These are phyloP conservation scores for Acrossocheilus wenchowensis DNA, from an alignment of 2,797 vertebrate species.

Conservation along the genomic window DNA sequence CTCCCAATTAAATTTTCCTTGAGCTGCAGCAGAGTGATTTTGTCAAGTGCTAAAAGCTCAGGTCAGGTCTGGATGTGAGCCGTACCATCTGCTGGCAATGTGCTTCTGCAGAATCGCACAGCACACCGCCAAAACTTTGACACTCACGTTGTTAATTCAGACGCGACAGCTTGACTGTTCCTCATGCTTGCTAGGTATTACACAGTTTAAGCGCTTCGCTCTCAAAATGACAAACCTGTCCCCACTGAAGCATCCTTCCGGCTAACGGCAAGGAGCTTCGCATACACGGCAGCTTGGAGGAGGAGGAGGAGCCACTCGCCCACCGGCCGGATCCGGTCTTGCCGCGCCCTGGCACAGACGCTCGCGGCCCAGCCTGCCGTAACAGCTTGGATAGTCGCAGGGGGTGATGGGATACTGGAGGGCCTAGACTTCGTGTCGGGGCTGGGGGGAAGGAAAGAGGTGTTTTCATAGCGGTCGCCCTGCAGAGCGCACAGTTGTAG, in stretches of 20 bases:
- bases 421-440: slow-evolving; percentile 63
- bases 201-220: slow-evolving; percentile 61
- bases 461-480: slow-evolving; percentile 52
- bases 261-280: slow-evolving; percentile 68
- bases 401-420: slow-evolving; percentile 77
- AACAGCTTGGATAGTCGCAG: slow-evolving; percentile 83
- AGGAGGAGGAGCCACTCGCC: slow-evolving; percentile 69
- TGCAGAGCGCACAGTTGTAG: slow-evolving; percentile 56
- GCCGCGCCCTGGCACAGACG: slow-evolving; percentile 79
- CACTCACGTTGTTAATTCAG: slow-evolving; percentile 53
- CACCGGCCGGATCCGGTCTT: slow-evolving; percentile 80
- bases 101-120: slow-evolving; percentile 43
- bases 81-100: slow-evolving; percentile 50
- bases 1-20: not conserved
- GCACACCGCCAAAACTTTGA: slow-evolving; percentile 39
- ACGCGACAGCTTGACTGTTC: slow-evolving; percentile 53
- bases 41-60: slow-evolving; percentile 15
- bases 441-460: slow-evolving; percentile 58
- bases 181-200: slow-evolving; percentile 60
- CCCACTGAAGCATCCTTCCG: slow-evolving; percentile 55
- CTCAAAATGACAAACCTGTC: slow-evolving; percentile 61
- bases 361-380: slow-evolving; percentile 73
- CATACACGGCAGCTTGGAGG: slow-evolving; percentile 73
- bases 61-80: slow-evolving; percentile 52
- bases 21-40: not conserved